Base-by-base conservation (phyloP, 1,140 invertebrate genomes). In the Dolichoris vasculosae region DNA sequence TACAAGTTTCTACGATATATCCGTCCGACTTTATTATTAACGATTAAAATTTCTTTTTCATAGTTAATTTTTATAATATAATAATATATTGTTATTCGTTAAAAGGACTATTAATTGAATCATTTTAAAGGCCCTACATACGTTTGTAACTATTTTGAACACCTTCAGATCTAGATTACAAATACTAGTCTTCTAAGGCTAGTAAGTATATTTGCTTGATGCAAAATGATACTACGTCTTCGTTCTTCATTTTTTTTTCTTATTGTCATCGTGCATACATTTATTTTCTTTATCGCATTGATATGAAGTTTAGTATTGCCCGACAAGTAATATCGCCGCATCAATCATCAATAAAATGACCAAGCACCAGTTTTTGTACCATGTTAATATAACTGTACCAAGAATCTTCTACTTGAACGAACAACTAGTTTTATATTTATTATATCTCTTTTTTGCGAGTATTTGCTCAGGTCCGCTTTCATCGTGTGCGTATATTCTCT, bases 181-280 rank as follows among this genome's bases (percentile, higher is more conserved):
- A 88, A 87, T 88, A 90, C 88, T 89, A 89, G 87, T 88, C 87
- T 87, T 87, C 84, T 90, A 88, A 88, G 87, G 88, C 87, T 88
- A 88, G 87, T 90, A 90, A 88, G 88, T 89, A 89, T 87, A 86
- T 86, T 86, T 79, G 75, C 76, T 46, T 71, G 67, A 59, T 64
- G 78, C 67, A 76, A 85, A 82, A 64, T 76, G 51, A 46, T 75
- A 80, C 63, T 84, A 48, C 55, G 23, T 73, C 40, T 64, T 15
- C 32, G 46, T 67, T 8, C 30, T 79, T 78, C 71, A 38, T 35
- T 46, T 6, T 59, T 26, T 71, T 48, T 71, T 73, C 51, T 80
- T 83, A 86, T 84, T 84, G 81, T 84, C 78, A 43, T 69, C 8
- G 76, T 84, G 82, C 73, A 73, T 71, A 82, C 40, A 43, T 73